phyloP scores from a whole-genome alignment of 2,113 vertebrate species.

The Elaphurus davidianus region DNA sequence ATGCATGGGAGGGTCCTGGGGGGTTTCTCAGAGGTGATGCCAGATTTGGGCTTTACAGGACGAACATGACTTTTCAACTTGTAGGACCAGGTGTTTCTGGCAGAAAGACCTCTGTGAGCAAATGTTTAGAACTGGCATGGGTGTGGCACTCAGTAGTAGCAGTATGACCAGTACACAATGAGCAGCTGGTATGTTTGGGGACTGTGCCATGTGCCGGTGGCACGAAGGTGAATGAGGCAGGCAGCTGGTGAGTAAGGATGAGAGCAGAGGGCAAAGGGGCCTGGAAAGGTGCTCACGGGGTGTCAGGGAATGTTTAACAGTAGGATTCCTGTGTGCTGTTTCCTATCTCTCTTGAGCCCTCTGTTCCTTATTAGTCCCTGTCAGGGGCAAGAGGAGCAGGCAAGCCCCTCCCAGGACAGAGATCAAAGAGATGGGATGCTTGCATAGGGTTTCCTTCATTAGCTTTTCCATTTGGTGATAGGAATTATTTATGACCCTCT shows the following conservation, averaged over 20 bases:
- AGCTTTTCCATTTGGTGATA: no score
- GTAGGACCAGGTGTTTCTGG: neutral
- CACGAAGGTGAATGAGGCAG: neutral
- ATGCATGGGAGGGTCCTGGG: neutral
- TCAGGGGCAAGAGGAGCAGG: no score
- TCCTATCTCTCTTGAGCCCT: no score
- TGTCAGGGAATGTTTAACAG: neutral
- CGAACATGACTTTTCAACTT: neutral
- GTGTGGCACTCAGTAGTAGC: rapidly evolving
- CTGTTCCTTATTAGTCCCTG: no score
- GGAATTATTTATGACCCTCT: no score
- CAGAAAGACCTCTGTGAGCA: rapidly evolving
- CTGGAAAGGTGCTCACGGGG: neutral
- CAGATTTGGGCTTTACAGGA: neutral
- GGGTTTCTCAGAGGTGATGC: neutral
- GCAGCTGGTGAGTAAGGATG: rapidly evolving
- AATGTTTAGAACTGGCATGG: rapidly evolving
- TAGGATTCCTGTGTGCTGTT: no score
- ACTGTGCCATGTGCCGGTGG: rapidly evolving
- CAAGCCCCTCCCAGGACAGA: no score
- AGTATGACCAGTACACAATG: rapidly evolving
- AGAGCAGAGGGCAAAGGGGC: rapidly evolving
- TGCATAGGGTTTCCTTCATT: no score
- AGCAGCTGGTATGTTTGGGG: neutral
- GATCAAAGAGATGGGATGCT: no score